These are phyloP conservation scores for Dasyornis broadbenti DNA, from an alignment of 2,113 vertebrate genomes.

Conservation along the genomic window DNA sequence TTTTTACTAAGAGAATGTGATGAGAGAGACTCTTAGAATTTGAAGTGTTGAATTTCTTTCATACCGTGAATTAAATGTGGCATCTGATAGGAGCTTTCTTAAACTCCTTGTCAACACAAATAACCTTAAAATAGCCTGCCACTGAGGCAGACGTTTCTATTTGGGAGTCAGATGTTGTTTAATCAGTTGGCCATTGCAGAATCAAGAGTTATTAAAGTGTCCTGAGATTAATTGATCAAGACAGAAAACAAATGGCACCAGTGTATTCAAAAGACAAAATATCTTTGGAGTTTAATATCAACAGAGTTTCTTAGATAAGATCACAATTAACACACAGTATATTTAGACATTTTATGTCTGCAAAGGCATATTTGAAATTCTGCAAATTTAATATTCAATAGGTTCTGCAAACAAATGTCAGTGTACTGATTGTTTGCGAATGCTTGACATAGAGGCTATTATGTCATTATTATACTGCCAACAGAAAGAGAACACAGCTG, in stretches of 20 bases:
- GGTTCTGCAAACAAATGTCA: background rate
- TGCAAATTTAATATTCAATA: background rate
- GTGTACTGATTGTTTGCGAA: background rate
- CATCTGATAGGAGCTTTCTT: slow-evolving; percentile 27
- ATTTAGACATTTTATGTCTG: background rate
- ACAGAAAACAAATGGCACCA: background rate
- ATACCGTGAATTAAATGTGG: slow-evolving; percentile 1
- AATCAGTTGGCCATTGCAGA: background rate
- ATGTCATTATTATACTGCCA: background rate
- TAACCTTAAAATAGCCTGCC: background rate
- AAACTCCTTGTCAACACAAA: slow-evolving; percentile 52
- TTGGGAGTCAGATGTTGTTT: slow-evolving; percentile 2
- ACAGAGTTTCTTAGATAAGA: background rate
- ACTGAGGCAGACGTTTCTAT: background rate
- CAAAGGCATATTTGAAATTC: background rate
- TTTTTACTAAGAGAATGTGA: background rate
- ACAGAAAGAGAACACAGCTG: slow-evolving; percentile 11
- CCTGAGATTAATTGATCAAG: slow-evolving; percentile 20
- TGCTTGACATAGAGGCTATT: background rate
- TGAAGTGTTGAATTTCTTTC: slow-evolving; percentile 7
- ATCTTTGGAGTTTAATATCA: background rate
- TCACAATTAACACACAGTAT: background rate
- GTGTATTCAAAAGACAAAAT: background rate
- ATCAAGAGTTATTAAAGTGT: slow-evolving; percentile 17
- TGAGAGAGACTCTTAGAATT: background rate